Percentiles rank a stretch among this genome's conserved stretches.
These are phyloP conservation scores for Drosophila chauvacae DNA, from an alignment of 1,140 invertebrate species.

Conservation along the genomic window DNA sequence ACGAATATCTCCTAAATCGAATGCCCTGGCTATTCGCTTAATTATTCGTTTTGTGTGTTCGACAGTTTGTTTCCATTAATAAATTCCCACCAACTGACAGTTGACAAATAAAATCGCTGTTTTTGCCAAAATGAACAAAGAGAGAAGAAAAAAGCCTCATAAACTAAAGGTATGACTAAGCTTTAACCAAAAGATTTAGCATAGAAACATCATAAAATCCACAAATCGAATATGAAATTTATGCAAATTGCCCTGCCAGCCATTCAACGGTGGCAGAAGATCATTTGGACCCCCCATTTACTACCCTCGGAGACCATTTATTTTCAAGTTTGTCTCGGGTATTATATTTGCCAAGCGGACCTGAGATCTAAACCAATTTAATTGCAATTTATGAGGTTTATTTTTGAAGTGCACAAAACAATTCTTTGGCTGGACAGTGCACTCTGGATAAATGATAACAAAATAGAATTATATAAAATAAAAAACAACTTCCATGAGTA, in stretches of 20 bases:
- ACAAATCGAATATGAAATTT: slow-evolving; percentile 58
- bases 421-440: not conserved
- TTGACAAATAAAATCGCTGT: slow-evolving; percentile 46
- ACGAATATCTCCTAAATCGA: slow-evolving; percentile 9
- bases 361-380: slow-evolving; percentile 1
- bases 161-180: slow-evolving; percentile 56
- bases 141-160: slow-evolving; percentile 24
- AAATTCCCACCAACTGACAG: slow-evolving; percentile 58
- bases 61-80: slow-evolving; percentile 59
- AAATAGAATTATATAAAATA: not conserved
- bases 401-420: not conserved
- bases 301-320: slow-evolving; percentile 8
- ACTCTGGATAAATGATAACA: not conserved
- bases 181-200: slow-evolving; percentile 31
- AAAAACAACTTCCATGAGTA: no score
- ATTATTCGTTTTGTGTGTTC: slow-evolving; percentile 43
- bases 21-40: slow-evolving; percentile 16
- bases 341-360: not conserved
- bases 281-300: slow-evolving; percentile 37
- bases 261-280: slow-evolving; percentile 66
- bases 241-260: slow-evolving; percentile 42
- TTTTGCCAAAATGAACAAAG: slow-evolving; percentile 23
- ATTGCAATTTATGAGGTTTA: slow-evolving; percentile 29
- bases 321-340: not conserved
- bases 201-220: slow-evolving; percentile 60